These are phyloP conservation scores for Aegotheles bennettii DNA, from an alignment of 2,113 vertebrate genomes.

Conservation along the genomic window DNA sequence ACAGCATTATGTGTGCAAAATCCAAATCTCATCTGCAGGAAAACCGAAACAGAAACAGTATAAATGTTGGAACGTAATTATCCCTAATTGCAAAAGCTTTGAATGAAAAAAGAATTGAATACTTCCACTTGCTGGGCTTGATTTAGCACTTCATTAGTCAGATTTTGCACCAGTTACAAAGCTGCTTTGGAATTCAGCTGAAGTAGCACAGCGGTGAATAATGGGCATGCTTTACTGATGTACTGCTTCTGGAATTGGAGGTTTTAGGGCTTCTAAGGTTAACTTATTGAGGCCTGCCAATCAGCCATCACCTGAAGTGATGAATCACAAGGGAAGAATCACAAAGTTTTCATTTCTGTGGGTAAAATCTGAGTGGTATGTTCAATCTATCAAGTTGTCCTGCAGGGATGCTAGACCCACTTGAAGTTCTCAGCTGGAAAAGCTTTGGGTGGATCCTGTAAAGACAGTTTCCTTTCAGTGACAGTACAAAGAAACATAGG, in stretches of 20 bases:
- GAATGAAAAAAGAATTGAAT: slow-evolving; percentile 34
- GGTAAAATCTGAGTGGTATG: not conserved
- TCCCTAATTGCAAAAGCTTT: slow-evolving; percentile 26
- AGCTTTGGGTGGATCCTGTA: not conserved
- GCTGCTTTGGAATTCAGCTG: slow-evolving; percentile 38
- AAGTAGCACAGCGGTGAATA: slow-evolving; percentile 19
- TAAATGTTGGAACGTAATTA: slow-evolving; percentile 11
- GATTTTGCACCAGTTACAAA: slow-evolving; percentile 36
- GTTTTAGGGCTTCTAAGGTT: not conserved
- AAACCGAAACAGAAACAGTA: slow-evolving; percentile 23
- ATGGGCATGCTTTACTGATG: not conserved
- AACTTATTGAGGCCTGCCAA: not conserved
- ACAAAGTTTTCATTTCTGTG: not conserved
- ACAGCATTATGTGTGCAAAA: slow-evolving; percentile 4
- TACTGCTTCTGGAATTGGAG: not conserved
- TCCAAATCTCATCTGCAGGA: slow-evolving; percentile 18
- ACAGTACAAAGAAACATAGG: not conserved
- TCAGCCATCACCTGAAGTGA: not conserved
- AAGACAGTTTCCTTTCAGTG: not conserved
- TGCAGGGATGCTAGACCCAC: not conserved
- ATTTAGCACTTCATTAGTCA: slow-evolving; percentile 49
- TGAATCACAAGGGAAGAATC: not conserved
- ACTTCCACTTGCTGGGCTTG: slow-evolving; percentile 27
- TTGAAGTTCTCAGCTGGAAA: not conserved
- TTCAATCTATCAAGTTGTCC: not conserved